Conservation (phyloP, 1,140 invertebrate genomes). For the Hyles euphorbiae region DNA sequence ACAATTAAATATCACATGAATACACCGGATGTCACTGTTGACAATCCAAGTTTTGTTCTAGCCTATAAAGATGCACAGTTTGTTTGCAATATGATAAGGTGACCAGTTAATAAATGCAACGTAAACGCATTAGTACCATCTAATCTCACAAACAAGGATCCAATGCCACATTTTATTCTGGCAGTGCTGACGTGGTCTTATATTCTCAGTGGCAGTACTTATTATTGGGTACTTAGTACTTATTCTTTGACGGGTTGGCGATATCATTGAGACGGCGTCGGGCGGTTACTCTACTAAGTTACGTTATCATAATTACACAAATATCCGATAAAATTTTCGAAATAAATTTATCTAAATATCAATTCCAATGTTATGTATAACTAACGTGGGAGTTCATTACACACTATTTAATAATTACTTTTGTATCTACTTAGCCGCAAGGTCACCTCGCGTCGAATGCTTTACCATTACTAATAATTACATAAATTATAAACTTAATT, state of each 20-base stretch:
- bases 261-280: no score
- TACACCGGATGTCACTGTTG: no score
- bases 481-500: not conserved
- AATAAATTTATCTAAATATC: slow-evolving; percentile 42
- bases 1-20: no score
- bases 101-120: no score
- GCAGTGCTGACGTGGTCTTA: not conserved
- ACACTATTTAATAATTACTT: not conserved
- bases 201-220: not conserved
- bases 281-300: not conserved
- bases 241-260: not conserved
- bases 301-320: not conserved
- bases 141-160: no score
- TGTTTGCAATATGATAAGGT: no score
- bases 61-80: no score
- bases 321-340: slow-evolving; percentile 25
- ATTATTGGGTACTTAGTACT: not conserved
- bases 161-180: not conserved
- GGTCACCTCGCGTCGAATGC: not conserved
- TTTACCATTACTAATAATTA: not conserved
- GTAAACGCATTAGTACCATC: no score
- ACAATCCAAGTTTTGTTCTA: no score
- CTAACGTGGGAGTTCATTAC: slow-evolving; percentile 34
- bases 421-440: not conserved
- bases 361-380: slow-evolving; percentile 40